Evolutionary conservation across 2,888 invertebrate genomes (phyloP).

Genomic region (Erynnis tages): DNA sequence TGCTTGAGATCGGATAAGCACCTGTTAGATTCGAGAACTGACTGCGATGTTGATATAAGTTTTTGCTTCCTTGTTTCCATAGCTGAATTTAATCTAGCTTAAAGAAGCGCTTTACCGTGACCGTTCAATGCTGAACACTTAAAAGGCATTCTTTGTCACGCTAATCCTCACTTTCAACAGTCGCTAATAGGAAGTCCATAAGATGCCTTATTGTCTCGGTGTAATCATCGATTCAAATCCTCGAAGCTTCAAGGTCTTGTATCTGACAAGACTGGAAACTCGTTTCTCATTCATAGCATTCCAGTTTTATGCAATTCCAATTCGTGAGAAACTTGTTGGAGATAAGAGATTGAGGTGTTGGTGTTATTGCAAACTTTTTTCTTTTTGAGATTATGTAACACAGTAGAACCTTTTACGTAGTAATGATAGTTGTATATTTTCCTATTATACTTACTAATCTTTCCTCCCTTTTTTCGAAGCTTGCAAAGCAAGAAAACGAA

Average conservation of each 20-base stretch:
- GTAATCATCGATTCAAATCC: constrained; percentile 17
- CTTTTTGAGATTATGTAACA: too few species aligned
- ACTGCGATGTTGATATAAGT: constrained; percentile 34
- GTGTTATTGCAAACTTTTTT: too few species aligned
- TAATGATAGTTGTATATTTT: too few species aligned
- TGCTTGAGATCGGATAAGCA: constrained; percentile 30
- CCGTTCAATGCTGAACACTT: constrained; percentile 10
- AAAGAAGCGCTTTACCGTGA: neutral
- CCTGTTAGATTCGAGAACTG: constrained; percentile 31
- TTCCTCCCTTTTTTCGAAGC: too few species aligned
- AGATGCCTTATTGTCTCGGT: constrained; percentile 10
- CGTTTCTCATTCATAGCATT: constrained; percentile 22
- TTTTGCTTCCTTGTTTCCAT: constrained; percentile 28
- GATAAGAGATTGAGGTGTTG: too few species aligned
- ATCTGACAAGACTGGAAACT: constrained; percentile 18
- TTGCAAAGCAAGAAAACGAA: too few species aligned
- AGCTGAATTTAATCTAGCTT: neutral
- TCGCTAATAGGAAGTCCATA: constrained; percentile 22
- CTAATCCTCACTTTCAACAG: constrained; percentile 16
- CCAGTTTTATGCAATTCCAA: constrained; percentile 26
- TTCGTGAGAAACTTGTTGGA: constrained; percentile 11
- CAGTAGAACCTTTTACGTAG: too few species aligned
- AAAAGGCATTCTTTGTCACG: constrained; percentile 1
- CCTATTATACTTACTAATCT: too few species aligned
- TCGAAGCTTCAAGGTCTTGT: constrained; percentile 20